These are phyloP conservation scores for Chrysaora quinquecirrha DNA, from an alignment of 30 jellyfish, hydroid and myxozoan genomes.

Conservation along the genomic window DNA sequence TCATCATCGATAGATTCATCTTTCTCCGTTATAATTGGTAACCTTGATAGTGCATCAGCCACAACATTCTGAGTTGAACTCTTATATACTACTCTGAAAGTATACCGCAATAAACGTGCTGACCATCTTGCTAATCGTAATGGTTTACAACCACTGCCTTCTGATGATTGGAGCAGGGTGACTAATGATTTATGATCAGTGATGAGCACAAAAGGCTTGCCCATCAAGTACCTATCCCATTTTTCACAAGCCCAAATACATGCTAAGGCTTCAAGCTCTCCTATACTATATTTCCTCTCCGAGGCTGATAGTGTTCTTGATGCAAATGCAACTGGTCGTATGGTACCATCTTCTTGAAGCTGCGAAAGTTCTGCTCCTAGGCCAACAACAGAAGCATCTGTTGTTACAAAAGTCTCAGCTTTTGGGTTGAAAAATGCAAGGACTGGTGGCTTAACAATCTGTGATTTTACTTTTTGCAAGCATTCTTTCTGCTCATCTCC, in stretches of 20 bases:
- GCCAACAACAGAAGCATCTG: slow-evolving; percentile 42
- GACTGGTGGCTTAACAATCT: slow-evolving; percentile 27
- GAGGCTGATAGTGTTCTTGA: too few relatives aligned
- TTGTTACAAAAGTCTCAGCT: slow-evolving; percentile 33
- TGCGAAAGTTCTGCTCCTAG: slow-evolving; percentile 42
- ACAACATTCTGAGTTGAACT: slow-evolving; percentile 36
- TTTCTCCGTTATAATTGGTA: not conserved
- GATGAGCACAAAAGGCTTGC: slow-evolving; percentile 35
- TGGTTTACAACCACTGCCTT: slow-evolving; percentile 43
- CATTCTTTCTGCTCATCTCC: slow-evolving; percentile 24
- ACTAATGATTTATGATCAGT: slow-evolving; percentile 29
- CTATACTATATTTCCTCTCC: slow-evolving; percentile 25
- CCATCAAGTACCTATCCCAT: slow-evolving; percentile 23
- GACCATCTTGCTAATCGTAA: slow-evolving; percentile 58
- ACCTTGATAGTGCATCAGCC: slow-evolving; percentile 25
- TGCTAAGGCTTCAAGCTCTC: slow-evolving; percentile 38
- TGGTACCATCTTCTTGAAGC: slow-evolving; percentile 49
- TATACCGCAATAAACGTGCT: slow-evolving; percentile 17
- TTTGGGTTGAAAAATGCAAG: slow-evolving; percentile 42
- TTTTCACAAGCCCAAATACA: slow-evolving; percentile 50
- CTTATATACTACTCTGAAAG: slow-evolving; percentile 20
- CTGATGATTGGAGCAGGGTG: slow-evolving; percentile 40
- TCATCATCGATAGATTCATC: slow-evolving; percentile 1
- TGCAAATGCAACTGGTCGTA: too few relatives aligned
- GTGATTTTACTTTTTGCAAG: slow-evolving; percentile 12